These are phyloP conservation scores for Rhodinocichla rosea DNA, from an alignment of 2,113 vertebrate genomes.

Conservation along the genomic window DNA sequence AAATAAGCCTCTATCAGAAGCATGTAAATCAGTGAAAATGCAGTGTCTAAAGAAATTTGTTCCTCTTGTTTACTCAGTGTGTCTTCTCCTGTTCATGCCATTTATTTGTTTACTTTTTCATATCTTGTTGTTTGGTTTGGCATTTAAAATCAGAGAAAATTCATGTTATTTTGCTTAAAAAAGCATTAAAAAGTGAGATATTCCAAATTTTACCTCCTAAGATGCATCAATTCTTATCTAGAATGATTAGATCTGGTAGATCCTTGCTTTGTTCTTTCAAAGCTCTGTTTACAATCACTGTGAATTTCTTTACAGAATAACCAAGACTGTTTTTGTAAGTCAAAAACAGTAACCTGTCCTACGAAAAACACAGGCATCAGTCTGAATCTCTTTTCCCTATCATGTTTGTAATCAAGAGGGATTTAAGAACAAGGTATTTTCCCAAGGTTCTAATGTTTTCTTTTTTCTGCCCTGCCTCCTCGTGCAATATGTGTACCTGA, in stretches of 20 bases:
- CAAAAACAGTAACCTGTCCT: background rate
- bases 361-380: background rate
- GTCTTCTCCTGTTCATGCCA: background rate
- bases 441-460: background rate
- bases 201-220: background rate
- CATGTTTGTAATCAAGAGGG: background rate
- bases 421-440: background rate
- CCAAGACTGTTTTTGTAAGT: background rate
- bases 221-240: background rate
- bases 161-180: background rate
- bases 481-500: rapidly evolving
- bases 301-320: background rate
- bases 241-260: background rate
- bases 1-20: background rate
- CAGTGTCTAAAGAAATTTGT: background rate
- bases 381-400: background rate
- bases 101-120: background rate
- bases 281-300: background rate
- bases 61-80: background rate
- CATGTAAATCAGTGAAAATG: background rate
- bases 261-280: background rate
- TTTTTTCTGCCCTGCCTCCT: background rate
- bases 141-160: background rate
- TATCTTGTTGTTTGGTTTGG: background rate
- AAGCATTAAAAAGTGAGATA: background rate